These are phyloP conservation scores for Porites evermanni DNA, from an alignment of 92 coral and sea anemone species.

Conservation along the genomic window DNA sequence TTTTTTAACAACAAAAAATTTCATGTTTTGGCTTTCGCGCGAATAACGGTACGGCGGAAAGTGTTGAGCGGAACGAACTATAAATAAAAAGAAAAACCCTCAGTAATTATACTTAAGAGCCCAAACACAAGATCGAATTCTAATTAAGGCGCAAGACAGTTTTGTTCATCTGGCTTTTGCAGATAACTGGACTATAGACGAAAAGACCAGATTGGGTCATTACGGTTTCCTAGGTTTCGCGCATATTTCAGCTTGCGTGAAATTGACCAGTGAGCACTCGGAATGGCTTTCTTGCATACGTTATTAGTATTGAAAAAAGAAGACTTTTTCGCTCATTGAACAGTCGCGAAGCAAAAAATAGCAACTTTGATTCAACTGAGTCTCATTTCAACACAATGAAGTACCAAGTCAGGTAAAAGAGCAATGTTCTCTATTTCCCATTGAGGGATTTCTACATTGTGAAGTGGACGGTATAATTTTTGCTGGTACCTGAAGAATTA, in stretches of 20 bases:
- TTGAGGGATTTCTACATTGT: neutral
- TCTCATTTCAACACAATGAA: no score
- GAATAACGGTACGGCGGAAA: no score
- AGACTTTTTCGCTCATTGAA: neutral
- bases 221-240: slow-evolving; percentile 1
- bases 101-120: no score
- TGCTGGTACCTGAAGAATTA: slow-evolving; percentile 40
- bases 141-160: no score
- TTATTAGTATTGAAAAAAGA: slow-evolving; percentile 5
- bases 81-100: no score
- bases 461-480: slow-evolving; percentile 41
- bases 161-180: neutral
- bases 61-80: no score
- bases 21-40: no score
- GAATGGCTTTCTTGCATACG: slow-evolving; percentile 50
- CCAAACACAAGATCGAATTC: no score
- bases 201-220: neutral
- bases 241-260: slow-evolving; percentile 55
- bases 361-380: no score
- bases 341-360: no score
- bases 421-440: neutral
- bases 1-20: no score
- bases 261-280: slow-evolving; percentile 38
- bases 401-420: neutral
- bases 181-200: neutral